phyloP scores from a whole-genome alignment of 2,797 vertebrate species.

The Peromyscus nudipes region DNA sequence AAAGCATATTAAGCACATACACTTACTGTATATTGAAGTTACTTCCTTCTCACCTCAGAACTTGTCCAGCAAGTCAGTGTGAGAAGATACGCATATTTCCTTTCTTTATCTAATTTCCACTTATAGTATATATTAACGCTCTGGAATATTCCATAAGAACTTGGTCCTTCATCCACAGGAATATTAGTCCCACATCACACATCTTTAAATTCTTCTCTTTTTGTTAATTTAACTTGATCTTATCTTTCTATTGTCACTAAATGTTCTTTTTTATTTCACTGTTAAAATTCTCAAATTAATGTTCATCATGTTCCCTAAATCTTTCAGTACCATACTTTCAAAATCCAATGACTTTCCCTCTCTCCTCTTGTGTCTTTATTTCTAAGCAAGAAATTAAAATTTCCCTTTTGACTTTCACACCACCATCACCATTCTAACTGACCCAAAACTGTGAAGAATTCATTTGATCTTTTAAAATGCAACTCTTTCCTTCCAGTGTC shows the following conservation, averaged over 20 bases:
- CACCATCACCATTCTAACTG: background rate
- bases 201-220: slow-evolving; percentile 51
- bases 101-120: slow-evolving; percentile 38
- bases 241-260: slow-evolving; percentile 36
- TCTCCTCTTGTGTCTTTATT: slow-evolving; percentile 46
- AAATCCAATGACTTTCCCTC: slow-evolving; percentile 11
- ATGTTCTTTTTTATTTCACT: slow-evolving; percentile 40
- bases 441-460: background rate
- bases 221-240: slow-evolving; percentile 45
- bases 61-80: slow-evolving; percentile 43
- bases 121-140: slow-evolving; percentile 10
- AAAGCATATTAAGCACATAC: background rate
- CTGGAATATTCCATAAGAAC: background rate
- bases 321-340: slow-evolving; percentile 3
- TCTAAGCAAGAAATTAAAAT: background rate
- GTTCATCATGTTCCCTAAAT: slow-evolving; percentile 44
- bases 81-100: slow-evolving; percentile 38
- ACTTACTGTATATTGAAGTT: background rate
- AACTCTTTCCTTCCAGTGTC: background rate
- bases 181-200: background rate
- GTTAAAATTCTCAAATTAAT: slow-evolving; percentile 45
- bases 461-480: slow-evolving; percentile 18
- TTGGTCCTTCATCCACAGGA: slow-evolving; percentile 1
- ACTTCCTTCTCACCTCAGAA: slow-evolving; percentile 11
- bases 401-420: slow-evolving; percentile 31